Evolutionary conservation across 1,140 invertebrate species (phyloP), one percentile per base, ranked within the genome.

Genomic region (Solen grandis): DNA sequence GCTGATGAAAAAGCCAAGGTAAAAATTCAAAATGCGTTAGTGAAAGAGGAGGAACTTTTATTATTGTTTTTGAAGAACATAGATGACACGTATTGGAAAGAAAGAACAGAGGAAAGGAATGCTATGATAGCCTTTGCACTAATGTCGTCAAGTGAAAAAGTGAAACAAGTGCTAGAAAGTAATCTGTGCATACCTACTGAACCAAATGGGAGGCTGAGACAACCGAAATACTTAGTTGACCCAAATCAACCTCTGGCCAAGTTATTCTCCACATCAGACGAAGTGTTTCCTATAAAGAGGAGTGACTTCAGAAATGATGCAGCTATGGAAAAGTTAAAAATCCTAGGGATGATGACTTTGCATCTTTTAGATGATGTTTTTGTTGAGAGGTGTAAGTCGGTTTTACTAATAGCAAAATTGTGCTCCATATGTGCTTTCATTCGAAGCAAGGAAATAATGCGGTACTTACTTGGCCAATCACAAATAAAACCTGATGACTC

Each of bases 291-390:
- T n/a, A n/a, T n/a, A n/a, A n/a, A n/a, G 25, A 27, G 0, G 19
- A 66, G n/a, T 22, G 36, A 50, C 85, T 84, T 62, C n/a, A 27
- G 2, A 27, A 27, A 2, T 31, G 69, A 0, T 29, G 59, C 5
- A 31, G 29, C 2, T 25, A n/a, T 84, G n/a, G n/a, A 57, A 38
- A 25, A 25, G 22, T 54, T 87, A 13, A 14, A 31, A 16, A 14
- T 52, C 2, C 36, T 85, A n/a, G 84, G 84, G 25, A 83, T 87
- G 82, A 69, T 75, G 22, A 79, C 27, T 50, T 25, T 80, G 50
- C 33, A 68, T 13, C 8, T 87, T 36, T 31, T 36, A 13, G 57
- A 69, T 35, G 55, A 86, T 16, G 33, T 76, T 36, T 27, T 87
- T 27, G 14, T 60, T 38, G 57, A 77, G 22, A 72, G 83, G 50